These are phyloP conservation scores for Lumbricus terrestris DNA, from an alignment of 2,888 invertebrate species.

Conservation along the genomic window DNA sequence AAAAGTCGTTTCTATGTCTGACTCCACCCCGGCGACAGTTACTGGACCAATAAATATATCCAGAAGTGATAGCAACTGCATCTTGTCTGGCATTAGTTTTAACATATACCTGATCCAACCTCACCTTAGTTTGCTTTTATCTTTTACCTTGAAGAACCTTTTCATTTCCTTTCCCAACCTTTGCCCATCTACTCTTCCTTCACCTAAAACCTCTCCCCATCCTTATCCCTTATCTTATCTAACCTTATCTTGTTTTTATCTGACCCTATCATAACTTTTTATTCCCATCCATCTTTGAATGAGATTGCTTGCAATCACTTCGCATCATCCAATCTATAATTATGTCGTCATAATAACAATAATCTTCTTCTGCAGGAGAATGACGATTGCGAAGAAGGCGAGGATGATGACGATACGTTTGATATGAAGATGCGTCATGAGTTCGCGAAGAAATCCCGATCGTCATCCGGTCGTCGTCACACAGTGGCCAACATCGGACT, in stretches of 20 bases:
- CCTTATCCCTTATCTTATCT: too few relatives aligned
- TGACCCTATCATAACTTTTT: too few relatives aligned
- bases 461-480: conserved; percentile 36
- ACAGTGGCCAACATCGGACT: conserved; percentile 42
- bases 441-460: conserved; percentile 25
- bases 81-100: background rate
- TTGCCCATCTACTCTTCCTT: too few relatives aligned
- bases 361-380: background rate
- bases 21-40: background rate
- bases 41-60: too few relatives aligned
- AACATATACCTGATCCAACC: background rate
- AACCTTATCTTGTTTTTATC: too few relatives aligned
- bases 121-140: background rate
- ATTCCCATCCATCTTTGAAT: too few relatives aligned
- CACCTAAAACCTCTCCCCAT: too few relatives aligned
- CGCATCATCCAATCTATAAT: too few relatives aligned
- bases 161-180: too few relatives aligned
- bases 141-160: background rate
- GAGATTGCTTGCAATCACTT: too few relatives aligned
- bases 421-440: conserved; percentile 37
- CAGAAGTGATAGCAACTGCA: background rate
- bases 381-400: conserved; percentile 6
- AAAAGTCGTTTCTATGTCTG: background rate
- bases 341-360: too few relatives aligned
- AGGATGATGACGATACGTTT: conserved; percentile 31